phyloP scores from a whole-genome alignment of 2,888 invertebrate species.

The Thereva nobilitata region DNA sequence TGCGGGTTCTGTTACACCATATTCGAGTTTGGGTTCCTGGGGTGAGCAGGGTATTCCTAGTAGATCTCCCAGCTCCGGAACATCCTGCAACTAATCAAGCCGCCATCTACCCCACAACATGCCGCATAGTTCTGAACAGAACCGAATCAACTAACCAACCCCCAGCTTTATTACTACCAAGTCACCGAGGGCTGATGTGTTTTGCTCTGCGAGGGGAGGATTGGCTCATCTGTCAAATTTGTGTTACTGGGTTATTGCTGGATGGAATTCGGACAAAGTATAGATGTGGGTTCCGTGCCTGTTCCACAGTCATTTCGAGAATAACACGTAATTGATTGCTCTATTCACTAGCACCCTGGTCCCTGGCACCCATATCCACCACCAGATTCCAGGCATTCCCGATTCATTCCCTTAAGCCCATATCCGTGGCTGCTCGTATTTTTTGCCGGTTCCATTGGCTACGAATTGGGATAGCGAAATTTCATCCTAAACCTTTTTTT shows the following conservation, averaged over 20 bases:
- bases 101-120: conserved; percentile 12
- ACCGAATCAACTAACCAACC: conserved; percentile 32
- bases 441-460: conserved; percentile 1
- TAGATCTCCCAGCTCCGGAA: background rate
- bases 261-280: conserved; percentile 13
- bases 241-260: conserved; percentile 35
- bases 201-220: conserved; percentile 1
- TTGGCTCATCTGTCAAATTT: conserved; percentile 36
- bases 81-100: conserved; percentile 26
- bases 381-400: conserved; percentile 11
- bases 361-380: conserved; percentile 14
- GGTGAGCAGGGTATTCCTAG: conserved; percentile 5
- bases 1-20: background rate
- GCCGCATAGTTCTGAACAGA: background rate
- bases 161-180: conserved; percentile 28
- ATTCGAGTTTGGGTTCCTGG: background rate
- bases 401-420: conserved; percentile 12
- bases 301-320: conserved; percentile 7
- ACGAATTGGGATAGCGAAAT: background rate
- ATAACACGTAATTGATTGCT: conserved; percentile 34
- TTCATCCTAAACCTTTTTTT: conserved; percentile 1
- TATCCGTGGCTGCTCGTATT: conserved; percentile 17
- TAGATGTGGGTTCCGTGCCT: background rate
- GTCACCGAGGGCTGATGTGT: conserved; percentile 23
- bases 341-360: conserved; percentile 20